Base-by-base conservation (phyloP, 2,113 vertebrate species). In the Pluvialis apricaria region DNA sequence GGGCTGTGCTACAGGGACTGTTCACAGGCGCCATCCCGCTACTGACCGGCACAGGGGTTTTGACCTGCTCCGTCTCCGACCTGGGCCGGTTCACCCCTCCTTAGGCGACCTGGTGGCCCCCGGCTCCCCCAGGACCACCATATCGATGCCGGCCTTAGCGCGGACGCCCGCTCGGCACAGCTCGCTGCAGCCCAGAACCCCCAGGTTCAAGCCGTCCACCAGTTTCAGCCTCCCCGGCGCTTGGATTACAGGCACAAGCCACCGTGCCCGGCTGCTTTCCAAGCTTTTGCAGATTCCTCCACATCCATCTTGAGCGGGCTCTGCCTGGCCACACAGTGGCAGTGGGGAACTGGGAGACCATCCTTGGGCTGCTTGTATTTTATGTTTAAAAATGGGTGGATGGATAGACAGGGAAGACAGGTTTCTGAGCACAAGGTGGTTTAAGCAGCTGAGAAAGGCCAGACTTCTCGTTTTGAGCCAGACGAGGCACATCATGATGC, bases 201-300 rank as follows among this genome's bases (percentile, higher is more conserved):
- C 91, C 66, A 49, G 90, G 94, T 92, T 96, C 96, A 96, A 86
- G 98, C 97, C 72, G 65, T 98, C 98, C 98, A 24, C 95, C 96
- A 85, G 87, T 86, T 97, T 98, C 97, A 97, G 97, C 97, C 98
- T 98, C 97, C 98, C 98, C 9, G 98, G 86, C 87, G 92, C 98
- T 98, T 96, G 98, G 98, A 98, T 98, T 98, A 98, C 98, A 98
- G 98, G 98, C 98, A 94, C 97, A 95, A 97, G 98, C 98, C 98
- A 98, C 98, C 62, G 86, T 97, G 96, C 98, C 98, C 97, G 94
- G 96, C 94, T 79, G 34, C 2, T 64, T 57, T 34, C 18, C 3
- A 40, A 15, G 54, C 8, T 52, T 10, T 11, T 32, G 42, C 26
- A 31, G 24, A 11, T 47, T 40, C 64, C 75, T 62, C 2, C 1